Conservation (phyloP, 2,113 vertebrate genomes). For the Corvus cornix region DNA sequence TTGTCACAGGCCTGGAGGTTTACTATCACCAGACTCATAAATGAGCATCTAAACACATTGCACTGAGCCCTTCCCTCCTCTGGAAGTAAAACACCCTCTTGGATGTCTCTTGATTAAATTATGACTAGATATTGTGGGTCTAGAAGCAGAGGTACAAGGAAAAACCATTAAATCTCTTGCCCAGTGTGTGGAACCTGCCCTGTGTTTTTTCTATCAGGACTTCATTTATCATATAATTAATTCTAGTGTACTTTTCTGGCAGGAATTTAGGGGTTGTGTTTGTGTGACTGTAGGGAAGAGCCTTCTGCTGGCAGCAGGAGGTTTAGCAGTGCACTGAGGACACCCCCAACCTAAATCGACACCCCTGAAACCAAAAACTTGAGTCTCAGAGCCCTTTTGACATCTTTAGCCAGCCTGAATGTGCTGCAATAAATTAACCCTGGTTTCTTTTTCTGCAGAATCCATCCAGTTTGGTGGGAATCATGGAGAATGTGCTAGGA, state of each 20-base stretch:
- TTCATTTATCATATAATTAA: background rate
- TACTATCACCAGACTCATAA: background rate
- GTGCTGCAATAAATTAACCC: background rate
- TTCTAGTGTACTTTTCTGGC: background rate
- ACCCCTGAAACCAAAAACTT: background rate
- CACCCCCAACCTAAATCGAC: background rate
- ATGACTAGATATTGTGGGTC: background rate
- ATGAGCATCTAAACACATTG: background rate
- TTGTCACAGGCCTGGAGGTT: background rate
- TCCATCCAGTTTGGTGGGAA: background rate
- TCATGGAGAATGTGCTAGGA: constrained; percentile 10
- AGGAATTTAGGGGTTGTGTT: background rate
- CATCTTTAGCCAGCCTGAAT: background rate
- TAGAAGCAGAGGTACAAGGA: background rate
- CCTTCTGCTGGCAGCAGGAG: background rate
- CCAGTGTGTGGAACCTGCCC: background rate
- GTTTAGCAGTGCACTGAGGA: background rate
- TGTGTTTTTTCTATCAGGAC: background rate
- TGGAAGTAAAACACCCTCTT: background rate
- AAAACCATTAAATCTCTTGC: background rate
- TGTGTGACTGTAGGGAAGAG: background rate
- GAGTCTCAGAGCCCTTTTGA: background rate
- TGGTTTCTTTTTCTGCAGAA: constrained; percentile 40
- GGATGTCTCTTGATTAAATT: background rate
- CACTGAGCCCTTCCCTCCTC: background rate